phyloP scores from a whole-genome alignment of 2,113 vertebrate genomes.

The Otolemur garnettii region DNA sequence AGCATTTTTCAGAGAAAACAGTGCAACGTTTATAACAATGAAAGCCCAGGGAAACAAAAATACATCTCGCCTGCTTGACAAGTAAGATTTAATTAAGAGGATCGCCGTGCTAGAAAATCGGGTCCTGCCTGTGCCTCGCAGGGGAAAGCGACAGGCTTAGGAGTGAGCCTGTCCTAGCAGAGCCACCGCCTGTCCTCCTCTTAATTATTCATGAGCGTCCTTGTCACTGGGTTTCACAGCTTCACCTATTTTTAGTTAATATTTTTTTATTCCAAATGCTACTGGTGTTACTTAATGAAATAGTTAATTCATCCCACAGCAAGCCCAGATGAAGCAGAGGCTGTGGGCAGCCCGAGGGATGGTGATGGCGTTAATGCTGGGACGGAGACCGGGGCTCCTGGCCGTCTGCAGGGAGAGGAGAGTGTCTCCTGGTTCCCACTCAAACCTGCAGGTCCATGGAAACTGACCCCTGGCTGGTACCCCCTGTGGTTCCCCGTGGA shows the following conservation, averaged over 20 bases:
- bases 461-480: too few relatives aligned
- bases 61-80: slow-evolving; percentile 58
- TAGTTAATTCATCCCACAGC: background rate
- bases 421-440: background rate
- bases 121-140: background rate
- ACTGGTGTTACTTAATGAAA: slow-evolving; percentile 51
- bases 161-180: background rate
- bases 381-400: background rate
- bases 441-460: background rate
- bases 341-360: background rate
- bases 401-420: background rate
- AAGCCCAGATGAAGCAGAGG: slow-evolving; percentile 2
- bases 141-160: background rate
- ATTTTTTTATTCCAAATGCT: slow-evolving; percentile 47
- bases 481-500: too few relatives aligned
- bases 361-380: slow-evolving; percentile 53
- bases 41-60: slow-evolving; percentile 18
- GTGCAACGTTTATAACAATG: slow-evolving; percentile 47
- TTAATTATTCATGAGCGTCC: slow-evolving; percentile 78
- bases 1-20: slow-evolving; percentile 67
- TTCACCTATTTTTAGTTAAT: slow-evolving; percentile 63
- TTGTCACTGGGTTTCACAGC: slow-evolving; percentile 1
- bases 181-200: background rate
- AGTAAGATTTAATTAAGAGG: slow-evolving; percentile 77
- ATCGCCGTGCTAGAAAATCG: slow-evolving; percentile 72